Evolutionary conservation across 2,113 vertebrate genomes (phyloP).

Genomic region (Phalacrocorax pelagicus): DNA sequence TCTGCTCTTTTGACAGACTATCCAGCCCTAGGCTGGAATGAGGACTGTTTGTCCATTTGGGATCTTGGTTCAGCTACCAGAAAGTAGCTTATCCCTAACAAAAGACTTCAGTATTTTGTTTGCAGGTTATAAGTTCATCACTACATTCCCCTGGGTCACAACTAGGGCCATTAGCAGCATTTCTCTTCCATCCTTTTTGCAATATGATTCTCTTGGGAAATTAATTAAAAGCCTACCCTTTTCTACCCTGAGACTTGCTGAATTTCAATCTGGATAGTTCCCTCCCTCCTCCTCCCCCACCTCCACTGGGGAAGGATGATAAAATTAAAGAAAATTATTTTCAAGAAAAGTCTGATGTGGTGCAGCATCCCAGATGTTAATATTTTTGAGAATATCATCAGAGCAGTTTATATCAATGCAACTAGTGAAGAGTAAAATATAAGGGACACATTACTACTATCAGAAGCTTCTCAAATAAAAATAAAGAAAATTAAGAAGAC

Average conservation of each 20-base stretch:
- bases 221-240: conserved; percentile 1
- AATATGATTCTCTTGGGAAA: not conserved
- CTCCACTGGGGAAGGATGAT: not conserved
- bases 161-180: not conserved
- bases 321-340: not conserved
- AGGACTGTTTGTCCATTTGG: not conserved
- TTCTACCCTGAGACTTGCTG: not conserved
- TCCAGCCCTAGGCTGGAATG: not conserved
- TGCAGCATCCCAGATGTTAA: not conserved
- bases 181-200: not conserved
- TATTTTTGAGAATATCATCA: not conserved
- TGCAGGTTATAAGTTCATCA: not conserved
- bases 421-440: not conserved
- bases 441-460: not conserved
- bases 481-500: not conserved
- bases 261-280: not conserved
- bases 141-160: not conserved
- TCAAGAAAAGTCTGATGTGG: not conserved
- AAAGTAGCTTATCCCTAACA: not conserved
- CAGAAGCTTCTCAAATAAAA: not conserved
- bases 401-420: not conserved
- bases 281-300: not conserved
- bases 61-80: not conserved
- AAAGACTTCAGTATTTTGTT: not conserved
- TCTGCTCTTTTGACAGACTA: not conserved